Conservation (phyloP, 1,140 invertebrate species). For the Atta texana region DNA sequence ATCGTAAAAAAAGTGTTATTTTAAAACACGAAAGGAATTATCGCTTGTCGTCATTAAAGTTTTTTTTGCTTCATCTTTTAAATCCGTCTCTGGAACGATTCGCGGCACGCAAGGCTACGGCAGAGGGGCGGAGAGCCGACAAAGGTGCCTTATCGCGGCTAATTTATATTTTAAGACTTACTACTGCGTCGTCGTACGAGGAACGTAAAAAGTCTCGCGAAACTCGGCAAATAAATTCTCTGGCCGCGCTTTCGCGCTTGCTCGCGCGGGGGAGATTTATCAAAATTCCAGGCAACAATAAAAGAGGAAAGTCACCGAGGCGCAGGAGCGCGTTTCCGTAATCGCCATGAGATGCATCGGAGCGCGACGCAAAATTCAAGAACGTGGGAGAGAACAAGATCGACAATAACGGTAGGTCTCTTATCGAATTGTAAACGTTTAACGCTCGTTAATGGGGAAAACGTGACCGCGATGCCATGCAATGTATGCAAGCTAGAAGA, state of each 20-base stretch:
- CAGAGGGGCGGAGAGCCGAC: constrained; percentile 59
- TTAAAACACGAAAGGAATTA: background rate
- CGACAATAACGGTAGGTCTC: background rate
- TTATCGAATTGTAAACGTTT: constrained; percentile 59
- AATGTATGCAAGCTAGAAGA: background rate
- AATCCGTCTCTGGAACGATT: constrained; percentile 27
- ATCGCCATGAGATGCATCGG: constrained; percentile 17
- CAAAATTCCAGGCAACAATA: constrained; percentile 54
- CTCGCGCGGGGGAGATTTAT: constrained; percentile 58
- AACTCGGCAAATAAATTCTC: constrained; percentile 63
- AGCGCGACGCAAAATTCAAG: constrained; percentile 32
- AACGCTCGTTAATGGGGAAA: constrained; percentile 43
- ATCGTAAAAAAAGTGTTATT: background rate
- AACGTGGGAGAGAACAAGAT: constrained; percentile 19
- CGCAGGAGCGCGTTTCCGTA: constrained; percentile 26
- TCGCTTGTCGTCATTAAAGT: background rate
- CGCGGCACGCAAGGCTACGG: constrained; percentile 62
- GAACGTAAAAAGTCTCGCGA: constrained; percentile 55
- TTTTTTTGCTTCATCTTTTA: background rate
- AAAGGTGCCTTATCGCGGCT: constrained; percentile 70
- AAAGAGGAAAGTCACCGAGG: constrained; percentile 12
- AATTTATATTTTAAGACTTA: constrained; percentile 74
- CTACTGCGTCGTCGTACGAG: constrained; percentile 52
- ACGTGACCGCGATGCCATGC: constrained; percentile 28
- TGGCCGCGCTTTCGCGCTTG: constrained; percentile 17